Evolutionary conservation across 2,113 vertebrate genomes (phyloP), one percentile per base, ranked within the genome.

Genomic region (Leucopsar rothschildi): DNA sequence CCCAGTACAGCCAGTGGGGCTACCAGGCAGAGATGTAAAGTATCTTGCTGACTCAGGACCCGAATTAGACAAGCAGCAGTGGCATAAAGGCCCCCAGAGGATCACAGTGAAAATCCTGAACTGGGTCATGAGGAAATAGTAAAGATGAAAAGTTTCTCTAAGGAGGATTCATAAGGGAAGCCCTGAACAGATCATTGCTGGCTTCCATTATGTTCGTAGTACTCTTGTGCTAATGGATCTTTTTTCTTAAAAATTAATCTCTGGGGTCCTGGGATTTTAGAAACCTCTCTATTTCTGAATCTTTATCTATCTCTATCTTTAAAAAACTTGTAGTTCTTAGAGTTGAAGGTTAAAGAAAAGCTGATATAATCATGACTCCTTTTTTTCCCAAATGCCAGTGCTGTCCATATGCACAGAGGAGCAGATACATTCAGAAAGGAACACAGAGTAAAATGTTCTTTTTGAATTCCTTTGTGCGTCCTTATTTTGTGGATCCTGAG

Each of bases 81-180:
- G 94, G 94, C 1, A 28, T 95, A 92, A 90, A 90, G 35, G 86
- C 61, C 95, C 73, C 95, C 27, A 59, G 96, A 92, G 95, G 76
- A 33, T 93, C 87, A 72, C 86, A 95, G 86, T 79, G 95, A 94
- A 95, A 96, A 97, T 96, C 77, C 88, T 96, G 88, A 95, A 92
- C 86, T 93, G 95, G 95, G 94, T 96, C 95, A 97, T 78, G 72
- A 96, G 96, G 95, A 97, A 97, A 87, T 88, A 92, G 94, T 97
- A 95, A 96, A 97, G 95, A 95, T 94, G 93, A 93, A 97, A 95
- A 96, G 93, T 95, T 96, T 94, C 88, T 96, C 92, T 60, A 76
- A 94, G 82, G 92, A 97, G 82, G 84, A 94, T 88, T 94, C 95
- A 88, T 80, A 82, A 94, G 88, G 92, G 88, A 95, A 96, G 80